Evolutionary conservation across 2,113 vertebrate species (phyloP), one percentile per base, ranked within the genome.

Genomic region (Seriola quinqueradiata): DNA sequence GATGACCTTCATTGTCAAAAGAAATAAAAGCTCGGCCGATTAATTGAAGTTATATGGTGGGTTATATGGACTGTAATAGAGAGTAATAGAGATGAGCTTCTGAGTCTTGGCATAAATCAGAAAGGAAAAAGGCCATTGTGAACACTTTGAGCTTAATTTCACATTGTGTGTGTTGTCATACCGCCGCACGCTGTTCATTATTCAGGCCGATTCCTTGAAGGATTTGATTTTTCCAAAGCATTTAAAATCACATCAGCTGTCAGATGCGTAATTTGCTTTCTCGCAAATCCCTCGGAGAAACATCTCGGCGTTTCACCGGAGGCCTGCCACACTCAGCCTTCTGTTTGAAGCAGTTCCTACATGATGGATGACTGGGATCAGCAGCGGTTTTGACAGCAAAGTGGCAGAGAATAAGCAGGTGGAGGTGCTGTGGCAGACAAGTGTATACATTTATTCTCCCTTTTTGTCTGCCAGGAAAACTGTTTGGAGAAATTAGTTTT

Each of bases 161-260:
- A 67, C 68, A 66, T 69, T 54, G 16, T 68, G 32, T 38, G 23
- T 52, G 16, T 61, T 82, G 68, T 82, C 76, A 79, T 12, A 57
- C 34, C 1, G 5, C 65, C 32, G 23, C 42, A 40, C 5, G 1
- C 8, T 23, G 63, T 83, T 80, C 64, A 81, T 67, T 59, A 66
- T 84, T 87, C 61, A 70, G n/a, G 14, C 14, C 13, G 36, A 82
- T 70, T 42, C 72, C 60, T 70, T 48, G 21, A 81, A 83, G 80
- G 69, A 83, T 80, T 71, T 28, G 1, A 36, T 70, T 81, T 61
- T 65, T 66, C 54, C 34, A 14, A 66, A 63, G 70, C 72, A n/a
- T 78, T 78, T 83, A 64, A 64, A 80, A 79, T 85, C 42, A 34
- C 82, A 65, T 61, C 65, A 85, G 69, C 69, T 83, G 88, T 78